Conservation (phyloP, 2,797 vertebrate species). For the Ammospiza maritima region DNA sequence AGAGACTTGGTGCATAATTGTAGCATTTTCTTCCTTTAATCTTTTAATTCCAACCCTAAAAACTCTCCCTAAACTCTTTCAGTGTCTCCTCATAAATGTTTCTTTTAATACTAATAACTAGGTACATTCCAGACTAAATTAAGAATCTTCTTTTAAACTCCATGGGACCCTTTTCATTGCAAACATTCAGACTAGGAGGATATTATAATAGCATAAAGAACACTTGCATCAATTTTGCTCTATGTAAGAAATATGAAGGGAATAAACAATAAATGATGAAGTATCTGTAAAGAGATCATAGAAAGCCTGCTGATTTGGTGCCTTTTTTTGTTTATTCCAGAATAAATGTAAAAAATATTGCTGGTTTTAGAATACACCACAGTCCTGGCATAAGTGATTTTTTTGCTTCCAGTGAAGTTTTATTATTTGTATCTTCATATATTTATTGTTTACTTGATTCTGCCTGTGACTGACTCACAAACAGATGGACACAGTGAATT, state of each 20-base stretch:
- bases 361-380: not conserved
- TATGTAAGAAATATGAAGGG: not conserved
- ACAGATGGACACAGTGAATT: conserved; percentile 65
- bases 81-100: not conserved
- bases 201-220: not conserved
- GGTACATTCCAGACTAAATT: not conserved
- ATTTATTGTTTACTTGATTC: conserved; percentile 56
- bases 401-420: not conserved
- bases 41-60: not conserved
- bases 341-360: conserved; percentile 10
- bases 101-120: not conserved
- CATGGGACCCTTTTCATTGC: not conserved
- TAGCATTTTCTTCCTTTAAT: not conserved
- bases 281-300: not conserved
- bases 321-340: not conserved
- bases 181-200: not conserved
- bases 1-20: not conserved
- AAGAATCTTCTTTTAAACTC: not conserved
- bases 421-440: conserved; percentile 47
- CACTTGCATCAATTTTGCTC: not conserved
- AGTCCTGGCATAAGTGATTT: not conserved
- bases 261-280: conserved; percentile 33
- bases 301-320: not conserved
- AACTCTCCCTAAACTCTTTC: not conserved
- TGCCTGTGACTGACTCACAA: conserved; percentile 53